These are phyloP conservation scores for Agonum fuliginosum DNA, from an alignment of 2,888 invertebrate species.

Conservation along the genomic window DNA sequence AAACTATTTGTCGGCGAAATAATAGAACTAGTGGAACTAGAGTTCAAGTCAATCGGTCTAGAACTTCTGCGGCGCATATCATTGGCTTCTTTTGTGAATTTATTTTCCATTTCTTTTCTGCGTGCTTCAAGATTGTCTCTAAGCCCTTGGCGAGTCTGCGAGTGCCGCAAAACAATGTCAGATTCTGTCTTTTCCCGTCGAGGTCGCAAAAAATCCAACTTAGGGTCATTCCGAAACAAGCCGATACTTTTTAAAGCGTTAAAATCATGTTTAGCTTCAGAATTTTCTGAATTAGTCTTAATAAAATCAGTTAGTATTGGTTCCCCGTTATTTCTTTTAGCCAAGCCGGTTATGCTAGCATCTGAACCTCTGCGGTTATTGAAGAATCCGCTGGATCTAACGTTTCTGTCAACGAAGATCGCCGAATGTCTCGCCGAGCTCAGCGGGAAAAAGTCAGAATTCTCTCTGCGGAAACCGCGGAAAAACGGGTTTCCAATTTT, in stretches of 20 bases:
- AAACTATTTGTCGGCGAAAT: slow-evolving; percentile 68
- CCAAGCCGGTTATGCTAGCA: slow-evolving; percentile 71
- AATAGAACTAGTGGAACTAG: slow-evolving; percentile 66
- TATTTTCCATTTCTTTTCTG: slow-evolving; percentile 72
- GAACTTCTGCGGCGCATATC: slow-evolving; percentile 73
- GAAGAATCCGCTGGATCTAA: slow-evolving; percentile 82
- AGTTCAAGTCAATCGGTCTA: slow-evolving; percentile 71
- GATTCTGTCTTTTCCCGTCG: slow-evolving; percentile 93
- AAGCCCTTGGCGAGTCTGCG: slow-evolving; percentile 74
- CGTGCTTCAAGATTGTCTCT: slow-evolving; percentile 73
- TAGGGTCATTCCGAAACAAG: slow-evolving; percentile 64
- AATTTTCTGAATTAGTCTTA: slow-evolving; percentile 75
- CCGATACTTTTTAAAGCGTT: slow-evolving; percentile 67
- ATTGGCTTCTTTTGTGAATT: slow-evolving; percentile 72
- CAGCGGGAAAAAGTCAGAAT: slow-evolving; percentile 88
- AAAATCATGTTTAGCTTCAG: slow-evolving; percentile 70
- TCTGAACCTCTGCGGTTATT: slow-evolving; percentile 79
- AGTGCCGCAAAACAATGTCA: slow-evolving; percentile 85
- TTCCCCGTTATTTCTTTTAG: slow-evolving; percentile 78
- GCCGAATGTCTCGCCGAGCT: slow-evolving; percentile 86
- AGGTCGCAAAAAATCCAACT: slow-evolving; percentile 77
- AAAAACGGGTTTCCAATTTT: slow-evolving; percentile 83
- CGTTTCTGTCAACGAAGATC: slow-evolving; percentile 75
- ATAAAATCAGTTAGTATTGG: slow-evolving; percentile 83
- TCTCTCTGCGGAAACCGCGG: slow-evolving; percentile 87